Evolutionary conservation across 2,797 vertebrate genomes (phyloP), one percentile per base, ranked within the genome.

Genomic region (Hemibagrus guttatus): DNA sequence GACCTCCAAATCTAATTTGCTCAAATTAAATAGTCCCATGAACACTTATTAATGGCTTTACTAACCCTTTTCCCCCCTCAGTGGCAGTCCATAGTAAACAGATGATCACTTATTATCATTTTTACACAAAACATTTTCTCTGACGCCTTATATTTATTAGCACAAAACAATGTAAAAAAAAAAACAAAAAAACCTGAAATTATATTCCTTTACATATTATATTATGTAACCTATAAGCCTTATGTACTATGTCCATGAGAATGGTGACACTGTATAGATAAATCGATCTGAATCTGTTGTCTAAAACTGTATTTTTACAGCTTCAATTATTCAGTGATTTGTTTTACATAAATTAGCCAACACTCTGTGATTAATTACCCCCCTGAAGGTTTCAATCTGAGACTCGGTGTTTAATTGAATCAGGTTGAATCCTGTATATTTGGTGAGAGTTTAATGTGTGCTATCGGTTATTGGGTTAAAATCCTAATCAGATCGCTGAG

Each of bases 401-500:
- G 85, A 56, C 85, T 81, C 56, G 2, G 61, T 42, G 52, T 84
- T 39, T 87, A 81, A 84, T 74, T 84, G 66, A 81, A 84, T 84
- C 66, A 80, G 64, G 74, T 59, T 59, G 63, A 66, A 42, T 84
- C 81, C 76, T 52, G 64, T 80, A 21, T 80, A 58, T 87, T 84
- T 81, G 83, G 56, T 72, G 23, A 35, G 64, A 66, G 39, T 84
- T 81, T 71, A 80, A 84, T 76, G 82, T 84, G 63, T 42, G 81
- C n/a, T 19, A 84, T 84, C 42, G 35, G 83, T 79, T 66, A 85
- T 85, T 80, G 75, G 66, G 84, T 87, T 87, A 91, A 68, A 91
- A 89, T 87, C 68, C 11, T 85, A 89, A 86, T 90, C 86, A 84
- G 63, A 75, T 88, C 68, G 82, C 88, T 78, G 91, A 92, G 93